These are phyloP conservation scores for Chloropsis cyanopogon DNA, from an alignment of 2,113 vertebrate genomes.

Conservation along the genomic window DNA sequence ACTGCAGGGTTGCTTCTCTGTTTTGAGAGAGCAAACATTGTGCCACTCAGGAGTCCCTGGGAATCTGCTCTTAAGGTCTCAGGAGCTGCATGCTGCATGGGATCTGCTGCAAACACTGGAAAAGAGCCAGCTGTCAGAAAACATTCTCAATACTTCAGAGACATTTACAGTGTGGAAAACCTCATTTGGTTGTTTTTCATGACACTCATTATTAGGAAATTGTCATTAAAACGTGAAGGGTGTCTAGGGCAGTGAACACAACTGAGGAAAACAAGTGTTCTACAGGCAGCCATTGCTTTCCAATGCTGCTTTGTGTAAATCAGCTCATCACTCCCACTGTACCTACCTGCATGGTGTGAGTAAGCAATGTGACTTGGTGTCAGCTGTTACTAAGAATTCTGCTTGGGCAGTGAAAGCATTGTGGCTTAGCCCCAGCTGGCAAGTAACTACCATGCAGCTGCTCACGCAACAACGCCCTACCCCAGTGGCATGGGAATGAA, in stretches of 20 bases:
- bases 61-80: not conserved
- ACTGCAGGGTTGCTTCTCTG: not conserved
- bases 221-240: not conserved
- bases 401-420: fast-evolving
- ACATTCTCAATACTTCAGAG: not conserved
- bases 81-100: not conserved
- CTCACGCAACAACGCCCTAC: not conserved
- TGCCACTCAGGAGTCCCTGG: not conserved
- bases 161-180: not conserved
- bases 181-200: not conserved
- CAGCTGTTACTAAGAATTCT: not conserved
- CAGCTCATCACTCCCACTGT: not conserved
- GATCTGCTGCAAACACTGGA: not conserved
- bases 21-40: not conserved
- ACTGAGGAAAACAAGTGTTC: not conserved
- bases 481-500: not conserved
- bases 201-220: not conserved
- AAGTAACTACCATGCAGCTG: not conserved
- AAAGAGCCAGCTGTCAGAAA: not conserved
- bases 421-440: not conserved
- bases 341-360: not conserved
- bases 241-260: not conserved
- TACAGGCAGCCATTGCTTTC: not conserved
- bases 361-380: not conserved
- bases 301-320: not conserved